These are phyloP conservation scores for Carassius gibelio DNA, from an alignment of 2,113 vertebrate species.

Conservation along the genomic window DNA sequence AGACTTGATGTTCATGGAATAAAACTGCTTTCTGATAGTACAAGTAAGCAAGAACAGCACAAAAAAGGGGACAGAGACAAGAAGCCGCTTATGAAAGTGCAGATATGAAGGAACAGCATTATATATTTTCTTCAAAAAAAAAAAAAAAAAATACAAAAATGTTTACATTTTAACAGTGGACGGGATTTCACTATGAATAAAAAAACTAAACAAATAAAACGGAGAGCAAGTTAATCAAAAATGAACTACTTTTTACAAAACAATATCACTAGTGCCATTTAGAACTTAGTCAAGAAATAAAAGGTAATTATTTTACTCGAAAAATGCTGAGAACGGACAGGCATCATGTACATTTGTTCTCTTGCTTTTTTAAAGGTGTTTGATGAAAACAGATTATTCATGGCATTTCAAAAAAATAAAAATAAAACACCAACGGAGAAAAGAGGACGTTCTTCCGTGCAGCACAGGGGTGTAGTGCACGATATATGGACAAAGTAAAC, in stretches of 20 bases:
- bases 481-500: slow-evolving; percentile 33
- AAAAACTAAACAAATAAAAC: slow-evolving; percentile 28
- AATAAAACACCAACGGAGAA: not conserved
- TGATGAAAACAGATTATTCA: slow-evolving; percentile 54
- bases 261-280: slow-evolving; percentile 62
- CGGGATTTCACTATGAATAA: slow-evolving; percentile 66
- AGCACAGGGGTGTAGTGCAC: slow-evolving; percentile 4
- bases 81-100: slow-evolving; percentile 76
- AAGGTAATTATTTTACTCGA: slow-evolving; percentile 23
- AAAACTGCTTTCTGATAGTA: slow-evolving; percentile 88
- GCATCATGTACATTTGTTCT: slow-evolving; percentile 43
- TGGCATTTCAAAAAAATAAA: not conserved
- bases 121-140: slow-evolving; percentile 75
- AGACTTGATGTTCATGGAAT: slow-evolving; percentile 91
- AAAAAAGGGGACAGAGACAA: slow-evolving; percentile 60
- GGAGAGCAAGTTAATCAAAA: slow-evolving; percentile 67
- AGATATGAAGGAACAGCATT: slow-evolving; percentile 82
- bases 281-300: slow-evolving; percentile 56
- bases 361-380: slow-evolving; percentile 58
- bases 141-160: slow-evolving; percentile 81
- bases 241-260: slow-evolving; percentile 65
- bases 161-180: slow-evolving; percentile 69
- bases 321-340: slow-evolving; percentile 55
- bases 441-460: slow-evolving; percentile 6
- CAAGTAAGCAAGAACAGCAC: slow-evolving; percentile 71